Evolutionary conservation across 2,113 vertebrate species (phyloP).

Genomic region (Daphoenositta chrysoptera): DNA sequence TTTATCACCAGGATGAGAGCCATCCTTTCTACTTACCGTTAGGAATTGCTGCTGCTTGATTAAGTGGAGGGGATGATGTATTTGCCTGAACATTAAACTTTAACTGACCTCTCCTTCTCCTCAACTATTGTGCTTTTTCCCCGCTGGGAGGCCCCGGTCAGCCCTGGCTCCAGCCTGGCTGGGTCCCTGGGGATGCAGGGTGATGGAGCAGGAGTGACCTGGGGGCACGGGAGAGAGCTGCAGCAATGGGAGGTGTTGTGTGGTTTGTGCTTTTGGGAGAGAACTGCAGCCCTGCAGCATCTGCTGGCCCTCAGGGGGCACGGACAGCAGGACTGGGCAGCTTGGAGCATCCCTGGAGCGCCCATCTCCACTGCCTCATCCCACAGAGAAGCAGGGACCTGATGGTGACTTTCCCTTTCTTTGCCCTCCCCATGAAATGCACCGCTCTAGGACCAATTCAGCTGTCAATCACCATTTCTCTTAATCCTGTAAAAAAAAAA

Average conservation of each 20-base stretch:
- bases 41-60: slow-evolving; percentile 28
- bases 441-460: fast-evolving
- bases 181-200: not conserved
- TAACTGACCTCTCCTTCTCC: not conserved
- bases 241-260: fast-evolving
- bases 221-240: not conserved
- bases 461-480: not conserved
- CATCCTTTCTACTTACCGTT: not conserved
- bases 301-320: not conserved
- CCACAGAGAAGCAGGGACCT: not conserved
- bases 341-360: not conserved
- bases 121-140: not conserved
- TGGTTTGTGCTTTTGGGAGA: not conserved
- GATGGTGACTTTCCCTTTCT: not conserved
- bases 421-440: not conserved
- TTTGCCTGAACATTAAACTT: slow-evolving; percentile 25
- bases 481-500: not conserved
- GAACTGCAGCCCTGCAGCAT: not conserved
- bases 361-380: not conserved
- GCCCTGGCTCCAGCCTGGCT: not conserved
- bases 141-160: fast-evolving
- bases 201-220: not conserved
- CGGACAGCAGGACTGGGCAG: not conserved
- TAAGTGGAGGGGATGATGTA: not conserved
- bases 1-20: not conserved